Evolutionary conservation across 2,888 invertebrate genomes (phyloP).

Genomic region (Eupelmus urozonus): DNA sequence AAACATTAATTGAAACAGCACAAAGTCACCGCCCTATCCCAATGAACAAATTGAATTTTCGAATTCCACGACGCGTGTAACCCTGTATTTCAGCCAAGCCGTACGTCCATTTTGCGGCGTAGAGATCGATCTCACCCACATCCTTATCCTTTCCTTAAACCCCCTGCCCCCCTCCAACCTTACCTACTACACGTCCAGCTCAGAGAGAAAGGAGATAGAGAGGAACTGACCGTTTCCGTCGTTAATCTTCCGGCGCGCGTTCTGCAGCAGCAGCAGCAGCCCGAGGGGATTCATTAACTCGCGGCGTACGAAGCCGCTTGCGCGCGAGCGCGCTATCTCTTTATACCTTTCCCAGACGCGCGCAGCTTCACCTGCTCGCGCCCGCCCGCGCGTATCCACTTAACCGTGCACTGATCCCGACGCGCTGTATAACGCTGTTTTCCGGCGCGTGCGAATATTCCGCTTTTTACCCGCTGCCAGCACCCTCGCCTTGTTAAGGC

Average conservation of each 20-base stretch:
- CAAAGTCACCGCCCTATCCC: neutral
- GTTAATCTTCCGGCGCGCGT: constrained; percentile 65
- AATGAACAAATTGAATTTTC: constrained; percentile 49
- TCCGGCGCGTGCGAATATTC: constrained; percentile 14
- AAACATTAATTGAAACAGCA: constrained; percentile 23
- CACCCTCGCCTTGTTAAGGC: constrained; percentile 22
- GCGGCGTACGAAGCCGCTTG: neutral
- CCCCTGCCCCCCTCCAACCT: neutral
- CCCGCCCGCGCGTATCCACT: constrained; percentile 14
- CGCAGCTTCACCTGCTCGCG: no score
- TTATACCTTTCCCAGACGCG: neutral
- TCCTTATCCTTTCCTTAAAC: neutral
- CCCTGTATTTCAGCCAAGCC: constrained; percentile 1
- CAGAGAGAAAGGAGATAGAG: constrained; percentile 9
- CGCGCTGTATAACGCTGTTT: constrained; percentile 24
- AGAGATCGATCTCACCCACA: neutral
- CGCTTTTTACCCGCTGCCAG: constrained; percentile 8
- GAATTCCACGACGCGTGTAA: constrained; percentile 28
- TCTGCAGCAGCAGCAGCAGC: no score
- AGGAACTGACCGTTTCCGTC: constrained; percentile 59
- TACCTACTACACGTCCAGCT: neutral
- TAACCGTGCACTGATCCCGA: constrained; percentile 28
- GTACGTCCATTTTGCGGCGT: neutral
- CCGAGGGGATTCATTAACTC: constrained; percentile 65
- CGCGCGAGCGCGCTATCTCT: neutral